Base-by-base conservation (phyloP, 2,797 vertebrate genomes). In the Ficedula albicollis region DNA sequence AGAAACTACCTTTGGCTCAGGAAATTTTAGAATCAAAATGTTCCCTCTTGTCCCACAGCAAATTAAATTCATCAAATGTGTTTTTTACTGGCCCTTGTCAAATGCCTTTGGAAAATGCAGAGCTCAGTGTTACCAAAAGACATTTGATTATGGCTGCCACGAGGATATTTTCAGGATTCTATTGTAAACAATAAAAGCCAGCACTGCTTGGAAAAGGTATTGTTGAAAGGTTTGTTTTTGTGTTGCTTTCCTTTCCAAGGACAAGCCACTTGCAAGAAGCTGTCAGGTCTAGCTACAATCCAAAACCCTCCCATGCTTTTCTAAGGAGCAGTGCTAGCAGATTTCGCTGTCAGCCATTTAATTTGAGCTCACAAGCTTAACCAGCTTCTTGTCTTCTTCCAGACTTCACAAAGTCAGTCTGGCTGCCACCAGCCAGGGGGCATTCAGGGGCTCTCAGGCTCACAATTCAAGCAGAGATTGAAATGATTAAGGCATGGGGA, bases 331-430 rank as follows among this genome's bases (percentile, higher is more conserved):
- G 11, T 30, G 62, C 51, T 89, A 92, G 58, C 75, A 92, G 54
- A 32, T 93, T 94, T 96, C 84, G 85, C 72, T 89, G 79, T 87
- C 95, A 95, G 44, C n/a, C 69, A 75, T 81, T 96, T 91, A 95
- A 96, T 92, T 72, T 2, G 1, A 92, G 75, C 49, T 89, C 87
- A 93, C 84, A 89, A 29, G 58, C 66, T 89, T 91, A 92, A 91
- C 62, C 82, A 93, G 76, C 46, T 87, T 86, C 89, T 84, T 94
- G 78, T 89, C 84, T 93, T 66, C 76, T 85, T 70, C 48, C 54
- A 86, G 84, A 62, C 73, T 90, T 85, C 66, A 78, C 12, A 0
- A 77, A 92, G 87, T 84, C 75, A 74, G 48, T 87, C 84, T 85
- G 68, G 44, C 89, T 94, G 93, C 78, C 52, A 76, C 15, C 17